phyloP scores from a whole-genome alignment of 2,888 invertebrate genomes.

The Spisula subtruncata region DNA sequence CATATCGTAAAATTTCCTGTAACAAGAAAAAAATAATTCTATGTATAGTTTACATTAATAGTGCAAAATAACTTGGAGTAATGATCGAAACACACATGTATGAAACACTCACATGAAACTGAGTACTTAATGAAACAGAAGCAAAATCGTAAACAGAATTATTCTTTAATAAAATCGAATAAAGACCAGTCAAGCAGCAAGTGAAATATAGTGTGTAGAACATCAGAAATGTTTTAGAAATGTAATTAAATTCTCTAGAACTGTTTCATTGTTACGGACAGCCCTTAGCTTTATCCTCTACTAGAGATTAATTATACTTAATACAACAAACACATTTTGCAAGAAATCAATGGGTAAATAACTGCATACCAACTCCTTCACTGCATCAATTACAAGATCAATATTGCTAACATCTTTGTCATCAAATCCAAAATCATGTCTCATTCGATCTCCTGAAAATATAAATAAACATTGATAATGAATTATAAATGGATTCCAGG shows the following conservation, averaged over 20 bases:
- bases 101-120: not conserved
- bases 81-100: not conserved
- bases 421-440: conserved; percentile 83
- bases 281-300: too few species aligned
- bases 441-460: conserved; percentile 82
- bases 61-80: not conserved
- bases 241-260: too few species aligned
- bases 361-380: conserved; percentile 83
- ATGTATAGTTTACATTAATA: not conserved
- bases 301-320: not conserved
- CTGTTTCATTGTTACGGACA: not conserved
- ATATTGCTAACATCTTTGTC: conserved; percentile 84
- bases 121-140: not conserved
- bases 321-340: not conserved
- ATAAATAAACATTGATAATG: not conserved
- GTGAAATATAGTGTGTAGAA: not conserved
- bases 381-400: conserved; percentile 83
- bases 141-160: not conserved
- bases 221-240: not conserved
- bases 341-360: not conserved
- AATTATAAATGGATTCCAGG: too few species aligned
- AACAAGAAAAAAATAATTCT: not conserved
- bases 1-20: conserved; percentile 82
- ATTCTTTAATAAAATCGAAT: too few species aligned
- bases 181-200: not conserved